These are phyloP conservation scores for Philonicus albiceps DNA, from an alignment of 2,888 invertebrate species.

Conservation along the genomic window DNA sequence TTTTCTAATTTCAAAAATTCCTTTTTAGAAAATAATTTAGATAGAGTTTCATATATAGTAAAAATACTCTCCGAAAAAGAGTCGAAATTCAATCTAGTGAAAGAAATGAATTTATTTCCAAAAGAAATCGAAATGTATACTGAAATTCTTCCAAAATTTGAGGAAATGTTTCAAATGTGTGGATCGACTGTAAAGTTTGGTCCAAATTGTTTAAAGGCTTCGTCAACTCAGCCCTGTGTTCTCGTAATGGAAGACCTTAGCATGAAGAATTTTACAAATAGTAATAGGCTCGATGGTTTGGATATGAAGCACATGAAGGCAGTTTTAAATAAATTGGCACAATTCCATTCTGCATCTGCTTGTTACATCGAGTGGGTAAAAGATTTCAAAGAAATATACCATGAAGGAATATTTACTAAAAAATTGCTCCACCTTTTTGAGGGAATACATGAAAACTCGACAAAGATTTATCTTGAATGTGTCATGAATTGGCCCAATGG, in stretches of 20 bases:
- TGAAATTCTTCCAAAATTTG: conserved; percentile 56
- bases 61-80: conserved; percentile 6
- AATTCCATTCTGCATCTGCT: conserved; percentile 59
- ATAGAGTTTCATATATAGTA: neutral
- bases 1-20: neutral
- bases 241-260: conserved; percentile 57
- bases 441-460: conserved; percentile 43
- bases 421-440: conserved; percentile 46
- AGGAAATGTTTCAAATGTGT: conserved; percentile 54
- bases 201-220: conserved; percentile 51
- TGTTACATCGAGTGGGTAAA: conserved; percentile 48
- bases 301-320: conserved; percentile 53
- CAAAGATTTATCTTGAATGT: neutral
- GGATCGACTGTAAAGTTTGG: conserved; percentile 51
- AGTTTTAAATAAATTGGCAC: conserved; percentile 55
- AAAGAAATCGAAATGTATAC: conserved; percentile 59
- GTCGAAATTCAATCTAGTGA: conserved; percentile 49
- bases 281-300: conserved; percentile 55
- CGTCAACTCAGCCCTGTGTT: neutral
- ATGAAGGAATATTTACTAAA: conserved; percentile 49
- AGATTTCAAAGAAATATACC: conserved; percentile 52
- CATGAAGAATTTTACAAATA: conserved; percentile 55
- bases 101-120: conserved; percentile 52
- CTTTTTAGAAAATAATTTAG: neutral
- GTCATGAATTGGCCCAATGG: conserved; percentile 10